These are phyloP conservation scores for Schizotus pectinicornis DNA, from an alignment of 2,888 invertebrate genomes.

Conservation along the genomic window DNA sequence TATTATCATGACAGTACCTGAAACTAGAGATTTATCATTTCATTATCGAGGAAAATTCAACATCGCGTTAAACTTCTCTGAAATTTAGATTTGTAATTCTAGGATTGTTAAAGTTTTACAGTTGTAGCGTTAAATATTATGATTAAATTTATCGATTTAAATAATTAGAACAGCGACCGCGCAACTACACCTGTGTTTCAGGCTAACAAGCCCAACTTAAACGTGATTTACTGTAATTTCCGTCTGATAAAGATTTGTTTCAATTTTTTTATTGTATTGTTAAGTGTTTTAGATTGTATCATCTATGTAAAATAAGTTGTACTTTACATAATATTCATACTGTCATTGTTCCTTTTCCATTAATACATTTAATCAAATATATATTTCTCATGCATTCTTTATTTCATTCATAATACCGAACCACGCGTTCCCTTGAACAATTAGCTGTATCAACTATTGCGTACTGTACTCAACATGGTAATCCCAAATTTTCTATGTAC, in stretches of 20 bases:
- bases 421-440: too few species aligned
- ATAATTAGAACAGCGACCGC: neutral
- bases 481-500: too few species aligned
- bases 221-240: conserved; percentile 19
- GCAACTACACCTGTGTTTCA: neutral
- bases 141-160: neutral
- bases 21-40: neutral
- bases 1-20: conserved; percentile 16
- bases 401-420: neutral
- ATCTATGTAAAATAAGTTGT: conserved; percentile 8
- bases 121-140: too few species aligned
- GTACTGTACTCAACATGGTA: too few species aligned
- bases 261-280: conserved; percentile 23
- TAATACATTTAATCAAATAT: conserved; percentile 30
- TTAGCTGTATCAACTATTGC: too few species aligned
- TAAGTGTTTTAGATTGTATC: conserved; percentile 22
- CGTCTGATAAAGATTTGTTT: conserved; percentile 28
- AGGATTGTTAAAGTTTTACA: too few species aligned
- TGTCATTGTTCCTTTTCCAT: conserved; percentile 31
- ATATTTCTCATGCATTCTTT: conserved; percentile 20
- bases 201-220: neutral
- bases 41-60: too few species aligned
- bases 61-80: too few species aligned
- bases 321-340: conserved; percentile 22
- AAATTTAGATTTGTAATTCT: too few species aligned